Evolutionary conservation across 2,113 vertebrate genomes (phyloP), one percentile per base, ranked within the genome.

Genomic region (Gnathonemus echidnorhynchus): DNA sequence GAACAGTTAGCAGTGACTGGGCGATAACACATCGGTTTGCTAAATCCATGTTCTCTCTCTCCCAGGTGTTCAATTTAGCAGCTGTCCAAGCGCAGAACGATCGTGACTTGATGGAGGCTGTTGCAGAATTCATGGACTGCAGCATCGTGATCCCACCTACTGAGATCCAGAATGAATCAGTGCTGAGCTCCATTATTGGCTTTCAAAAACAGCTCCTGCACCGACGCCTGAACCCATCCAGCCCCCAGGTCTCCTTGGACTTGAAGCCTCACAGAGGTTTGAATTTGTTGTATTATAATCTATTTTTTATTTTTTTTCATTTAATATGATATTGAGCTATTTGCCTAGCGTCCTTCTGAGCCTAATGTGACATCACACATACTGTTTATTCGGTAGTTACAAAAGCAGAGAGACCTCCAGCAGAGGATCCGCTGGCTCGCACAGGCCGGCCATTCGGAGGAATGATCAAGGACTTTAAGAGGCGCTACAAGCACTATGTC

Each of bases 101-200:
- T 4, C 89, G 85, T 3, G 97, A 98, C 11, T 93, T 99, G 91
- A 91, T 95, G 0, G 91, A 85, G 0, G 96, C 95, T 0, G n/a
- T 98, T 88, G 94, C 94, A 5, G 94, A 93, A 62, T 99, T 99
- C 91, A 94, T 98, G 94, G 97, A 98, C 87, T 97, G 96, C 94
- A 97, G 98, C 95, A 96, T 99, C 0, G 97, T 99, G 89, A 94
- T 99, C 92, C 97, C 98, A 0, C 98, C 98, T 80, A 94, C 93
- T 0, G 97, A 98, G 17, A 92, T 93, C 53, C 96, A 95, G 83
- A 94, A 91, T 0, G 96, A 97, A 93, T 94, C 95, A 21, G 95
- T 94, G 89, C 96, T 99, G 84, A 94, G 91, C 3, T 92, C 95
- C 0, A 94, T 99, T 92, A 95, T 98, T 21, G 95, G 95, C 0